These are phyloP conservation scores for Serranus cabrilla DNA, from an alignment of 2,797 vertebrate genomes.

Conservation along the genomic window DNA sequence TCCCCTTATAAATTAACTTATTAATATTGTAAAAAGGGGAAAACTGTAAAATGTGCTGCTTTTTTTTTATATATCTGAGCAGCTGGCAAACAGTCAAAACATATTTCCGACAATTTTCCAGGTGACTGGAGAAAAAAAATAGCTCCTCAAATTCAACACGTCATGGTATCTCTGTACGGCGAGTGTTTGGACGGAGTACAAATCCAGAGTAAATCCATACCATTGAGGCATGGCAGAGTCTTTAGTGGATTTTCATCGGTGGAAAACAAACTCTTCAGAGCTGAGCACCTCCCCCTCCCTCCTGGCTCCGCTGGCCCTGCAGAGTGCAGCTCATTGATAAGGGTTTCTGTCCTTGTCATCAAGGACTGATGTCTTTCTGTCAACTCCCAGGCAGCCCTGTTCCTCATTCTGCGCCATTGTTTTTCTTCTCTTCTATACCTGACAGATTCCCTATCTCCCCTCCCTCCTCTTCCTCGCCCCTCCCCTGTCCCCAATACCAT, in stretches of 20 bases:
- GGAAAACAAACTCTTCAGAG: conserved; percentile 61
- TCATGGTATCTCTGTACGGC: conserved; percentile 7
- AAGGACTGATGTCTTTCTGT: conserved; percentile 82
- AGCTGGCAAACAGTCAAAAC: not conserved
- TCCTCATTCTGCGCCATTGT: conserved; percentile 74
- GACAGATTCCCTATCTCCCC: conserved; percentile 62
- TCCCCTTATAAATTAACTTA: too few species aligned
- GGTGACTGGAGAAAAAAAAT: not conserved
- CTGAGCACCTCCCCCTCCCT: conserved; percentile 15
- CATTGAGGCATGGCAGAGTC: conserved; percentile 48
- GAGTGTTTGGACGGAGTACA: conserved; percentile 50
- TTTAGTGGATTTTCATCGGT: conserved; percentile 59
- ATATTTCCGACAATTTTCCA: not conserved
- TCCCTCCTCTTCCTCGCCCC: conserved; percentile 15
- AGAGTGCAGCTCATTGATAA: conserved; percentile 75
- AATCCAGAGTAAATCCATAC: conserved; percentile 53
- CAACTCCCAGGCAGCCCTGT: conserved; percentile 77
- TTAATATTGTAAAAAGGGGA: too few species aligned
- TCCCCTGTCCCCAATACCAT: conserved; percentile 22
- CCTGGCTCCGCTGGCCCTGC: conserved; percentile 52
- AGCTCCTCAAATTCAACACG: conserved; percentile 21
- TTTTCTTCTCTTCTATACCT: conserved; percentile 64
- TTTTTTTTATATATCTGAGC: too few species aligned
- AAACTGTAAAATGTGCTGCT: too few species aligned
- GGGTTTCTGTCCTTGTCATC: conserved; percentile 81